Percentiles rank a stretch among this genome's conserved stretches.
These are phyloP conservation scores for Leucosticte australis DNA, from an alignment of 2,113 vertebrate species.

Conservation along the genomic window DNA sequence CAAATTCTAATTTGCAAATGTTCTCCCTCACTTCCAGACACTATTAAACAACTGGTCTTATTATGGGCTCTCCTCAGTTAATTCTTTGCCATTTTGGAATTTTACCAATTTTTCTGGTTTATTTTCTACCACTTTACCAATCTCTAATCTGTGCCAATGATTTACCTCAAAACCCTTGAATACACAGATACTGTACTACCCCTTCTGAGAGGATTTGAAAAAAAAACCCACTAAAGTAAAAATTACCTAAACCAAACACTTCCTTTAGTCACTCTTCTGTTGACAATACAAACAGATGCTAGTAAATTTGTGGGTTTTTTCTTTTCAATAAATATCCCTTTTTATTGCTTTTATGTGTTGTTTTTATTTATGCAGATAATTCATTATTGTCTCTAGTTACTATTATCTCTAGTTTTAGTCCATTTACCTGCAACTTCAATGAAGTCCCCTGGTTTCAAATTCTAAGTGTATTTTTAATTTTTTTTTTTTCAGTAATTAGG, in stretches of 20 bases:
- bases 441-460: neutral
- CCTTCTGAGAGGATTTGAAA: neutral
- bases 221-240: neutral
- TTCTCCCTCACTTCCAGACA: conserved; percentile 39
- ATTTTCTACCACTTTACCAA: neutral
- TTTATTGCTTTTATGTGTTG: neutral
- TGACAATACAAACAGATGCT: neutral
- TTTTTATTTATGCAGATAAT: neutral
- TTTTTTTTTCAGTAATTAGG: neutral
- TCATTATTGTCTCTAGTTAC: neutral
- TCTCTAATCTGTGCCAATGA: neutral
- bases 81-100: neutral
- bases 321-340: neutral
- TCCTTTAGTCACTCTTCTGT: neutral
- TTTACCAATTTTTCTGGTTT: neutral
- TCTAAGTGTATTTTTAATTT: neutral
- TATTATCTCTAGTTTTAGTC: neutral
- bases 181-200: neutral
- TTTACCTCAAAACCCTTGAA: neutral
- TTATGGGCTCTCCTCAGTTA: neutral
- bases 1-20: conserved; percentile 47
- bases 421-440: neutral
- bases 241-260: neutral
- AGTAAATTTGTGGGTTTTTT: neutral
- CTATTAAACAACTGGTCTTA: conserved; percentile 34